Conservation (phyloP, 2,797 vertebrate genomes). For the Squalus acanthias region DNA sequence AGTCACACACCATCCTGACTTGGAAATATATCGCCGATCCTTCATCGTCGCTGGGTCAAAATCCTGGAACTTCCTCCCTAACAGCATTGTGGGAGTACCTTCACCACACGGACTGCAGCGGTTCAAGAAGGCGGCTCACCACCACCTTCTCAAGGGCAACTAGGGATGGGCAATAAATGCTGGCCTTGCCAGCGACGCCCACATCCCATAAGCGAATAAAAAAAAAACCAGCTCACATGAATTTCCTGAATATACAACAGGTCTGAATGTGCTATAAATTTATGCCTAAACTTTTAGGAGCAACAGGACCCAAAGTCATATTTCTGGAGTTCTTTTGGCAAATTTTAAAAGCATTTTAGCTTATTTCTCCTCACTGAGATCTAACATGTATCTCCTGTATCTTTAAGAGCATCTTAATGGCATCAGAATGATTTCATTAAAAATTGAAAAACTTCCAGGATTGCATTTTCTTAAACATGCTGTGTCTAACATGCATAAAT, state of each 20-base stretch:
- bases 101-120: too few species aligned
- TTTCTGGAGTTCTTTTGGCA: background rate
- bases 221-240: background rate
- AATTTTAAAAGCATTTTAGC: conserved; percentile 6
- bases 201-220: too few species aligned
- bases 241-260: background rate
- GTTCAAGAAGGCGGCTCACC: too few species aligned
- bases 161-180: too few species aligned
- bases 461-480: background rate
- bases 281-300: background rate
- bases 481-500: background rate
- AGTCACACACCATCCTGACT: too few species aligned
- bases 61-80: too few species aligned
- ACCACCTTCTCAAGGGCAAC: too few species aligned
- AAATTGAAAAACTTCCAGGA: background rate
- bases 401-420: background rate
- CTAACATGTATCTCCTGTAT: background rate
- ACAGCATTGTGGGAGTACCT: too few species aligned
- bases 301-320: background rate
- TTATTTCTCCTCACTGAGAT: background rate
- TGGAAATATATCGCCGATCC: too few species aligned
- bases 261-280: background rate
- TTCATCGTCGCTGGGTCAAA: too few species aligned
- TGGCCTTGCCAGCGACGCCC: too few species aligned
- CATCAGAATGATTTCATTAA: background rate